Evolutionary conservation across 2,113 vertebrate species (phyloP), one percentile per base, ranked within the genome.

Genomic region (Eptesicus fuscus): DNA sequence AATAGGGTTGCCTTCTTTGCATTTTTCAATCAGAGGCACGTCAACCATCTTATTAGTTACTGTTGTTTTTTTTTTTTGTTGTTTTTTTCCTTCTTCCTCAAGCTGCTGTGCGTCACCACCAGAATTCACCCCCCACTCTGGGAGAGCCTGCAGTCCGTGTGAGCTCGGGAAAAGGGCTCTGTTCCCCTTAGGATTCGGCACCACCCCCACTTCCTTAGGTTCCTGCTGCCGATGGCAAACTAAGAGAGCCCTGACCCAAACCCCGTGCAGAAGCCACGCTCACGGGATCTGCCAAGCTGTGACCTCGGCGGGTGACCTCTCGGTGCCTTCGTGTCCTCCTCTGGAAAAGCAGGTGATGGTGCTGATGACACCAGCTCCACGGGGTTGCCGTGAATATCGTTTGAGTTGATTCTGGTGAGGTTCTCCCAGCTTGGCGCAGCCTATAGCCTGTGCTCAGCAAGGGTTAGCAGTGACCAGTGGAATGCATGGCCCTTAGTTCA

Each of bases 331-430:
- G 42, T 49, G 20, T 42, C 69, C 20, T 85, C 37, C 35, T 20
- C 37, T n/a, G 44, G 69, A 10, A 44, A 47, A 44, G 53, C 51
- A 25, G 12, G 18, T 35, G 28, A 30, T 49, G 44, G 13, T 42
- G 2, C n/a, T 35, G 18, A 20, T 0, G 37, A 9, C 35, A n/a
- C 20, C 47, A 61, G 4, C 11, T 11, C 35, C 47, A 12, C 2
- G 17, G 22, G 9, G 23, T 9, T 42, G 28, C 37, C 59, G 30
- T 51, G 76, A 70, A 25, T 56, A 9, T 61, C 12, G 59, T 67
- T 14, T 17, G 47, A 84, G 12, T 16, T 17, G 40, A 32, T 6
- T 16, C 5, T 0, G 0, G 1, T 30, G 71, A 40, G 40, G 32
- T 3, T 18, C 32, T 70, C 56, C 16, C 37, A 2, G 11, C 10